Evolutionary conservation across 92 coral and sea anemone species (phyloP).

Genomic region (Epizoanthus rinbou): DNA sequence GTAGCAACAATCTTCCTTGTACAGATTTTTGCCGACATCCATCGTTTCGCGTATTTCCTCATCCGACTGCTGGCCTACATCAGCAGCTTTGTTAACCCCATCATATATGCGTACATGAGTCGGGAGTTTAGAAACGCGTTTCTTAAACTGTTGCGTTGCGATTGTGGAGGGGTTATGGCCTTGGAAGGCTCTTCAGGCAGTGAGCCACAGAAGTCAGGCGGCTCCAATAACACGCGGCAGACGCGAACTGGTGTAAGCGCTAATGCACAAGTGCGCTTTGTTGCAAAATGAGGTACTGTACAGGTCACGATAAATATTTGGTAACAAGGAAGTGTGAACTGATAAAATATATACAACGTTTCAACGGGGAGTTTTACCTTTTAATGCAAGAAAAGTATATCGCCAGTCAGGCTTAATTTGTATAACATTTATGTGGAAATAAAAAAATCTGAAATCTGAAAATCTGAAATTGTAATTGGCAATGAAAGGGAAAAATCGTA

Average conservation of each 20-base stretch:
- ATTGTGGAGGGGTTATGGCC: neutral
- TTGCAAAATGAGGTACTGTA: too few species aligned
- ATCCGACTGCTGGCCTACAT: conserved; percentile 37
- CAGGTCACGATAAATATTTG: too few species aligned
- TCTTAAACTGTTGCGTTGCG: neutral
- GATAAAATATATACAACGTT: too few species aligned
- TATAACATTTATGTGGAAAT: too few species aligned
- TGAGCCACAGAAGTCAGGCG: neutral
- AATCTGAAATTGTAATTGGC: too few species aligned
- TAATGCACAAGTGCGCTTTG: neutral
- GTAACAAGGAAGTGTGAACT: too few species aligned
- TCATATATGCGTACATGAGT: conserved; percentile 43
- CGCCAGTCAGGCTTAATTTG: too few species aligned
- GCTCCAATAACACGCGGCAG: neutral
- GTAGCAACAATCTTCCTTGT: conserved; percentile 36
- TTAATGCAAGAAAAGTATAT: too few species aligned
- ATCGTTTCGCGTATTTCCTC: conserved; percentile 24
- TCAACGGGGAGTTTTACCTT: too few species aligned
- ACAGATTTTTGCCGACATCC: conserved; percentile 14
- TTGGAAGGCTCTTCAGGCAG: neutral
- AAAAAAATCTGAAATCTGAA: too few species aligned
- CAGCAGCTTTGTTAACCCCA: conserved; percentile 34
- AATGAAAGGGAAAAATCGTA: too few species aligned
- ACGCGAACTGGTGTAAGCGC: neutral
- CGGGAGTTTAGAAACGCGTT: conserved; percentile 36